Percentiles rank a stretch among this genome's conserved stretches.
Evolutionary conservation across 2,113 vertebrate genomes (phyloP).

Genomic region (Pipa parva): DNA sequence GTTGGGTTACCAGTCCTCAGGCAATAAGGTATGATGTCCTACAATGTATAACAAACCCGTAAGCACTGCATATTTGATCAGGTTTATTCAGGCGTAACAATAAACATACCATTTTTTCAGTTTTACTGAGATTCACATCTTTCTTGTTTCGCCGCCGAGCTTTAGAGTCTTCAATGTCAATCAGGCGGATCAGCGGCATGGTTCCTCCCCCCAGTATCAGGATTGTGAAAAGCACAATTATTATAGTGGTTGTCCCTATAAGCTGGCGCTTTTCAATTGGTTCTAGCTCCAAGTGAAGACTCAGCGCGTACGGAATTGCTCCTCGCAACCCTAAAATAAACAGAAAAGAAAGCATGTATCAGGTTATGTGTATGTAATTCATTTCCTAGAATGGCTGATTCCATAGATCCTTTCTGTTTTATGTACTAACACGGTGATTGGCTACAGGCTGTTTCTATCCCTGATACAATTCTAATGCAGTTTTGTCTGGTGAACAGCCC

Average conservation of each 20-base stretch:
- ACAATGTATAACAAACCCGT: too few relatives aligned
- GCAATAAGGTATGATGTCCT: too few relatives aligned
- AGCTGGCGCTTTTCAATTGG: conserved; percentile 95
- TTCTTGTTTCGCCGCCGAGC: conserved; percentile 81
- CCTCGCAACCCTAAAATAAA: conserved; percentile 78
- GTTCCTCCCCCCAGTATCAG: conserved; percentile 88
- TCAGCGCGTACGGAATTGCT: conserved; percentile 93
- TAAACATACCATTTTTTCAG: conserved; percentile 86
- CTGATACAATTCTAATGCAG: too few relatives aligned
- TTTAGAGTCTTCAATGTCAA: conserved; percentile 91
- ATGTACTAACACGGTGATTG: too few relatives aligned
- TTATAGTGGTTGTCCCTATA: conserved; percentile 93
- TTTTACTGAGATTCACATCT: conserved; percentile 94
- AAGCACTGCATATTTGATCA: too few relatives aligned
- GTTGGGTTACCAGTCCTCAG: too few relatives aligned
- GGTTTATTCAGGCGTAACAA: too few relatives aligned
- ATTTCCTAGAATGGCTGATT: too few relatives aligned
- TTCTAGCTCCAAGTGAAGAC: conserved; percentile 79
- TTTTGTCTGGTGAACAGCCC: too few relatives aligned
- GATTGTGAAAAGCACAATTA: conserved; percentile 95
- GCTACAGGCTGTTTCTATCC: too few relatives aligned
- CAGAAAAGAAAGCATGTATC: not conserved
- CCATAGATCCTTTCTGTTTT: too few relatives aligned
- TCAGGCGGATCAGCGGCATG: conserved; percentile 91
- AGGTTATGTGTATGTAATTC: too few relatives aligned